Evolutionary conservation across 2,113 vertebrate species (phyloP).

Genomic region (Aegithalos caudatus): DNA sequence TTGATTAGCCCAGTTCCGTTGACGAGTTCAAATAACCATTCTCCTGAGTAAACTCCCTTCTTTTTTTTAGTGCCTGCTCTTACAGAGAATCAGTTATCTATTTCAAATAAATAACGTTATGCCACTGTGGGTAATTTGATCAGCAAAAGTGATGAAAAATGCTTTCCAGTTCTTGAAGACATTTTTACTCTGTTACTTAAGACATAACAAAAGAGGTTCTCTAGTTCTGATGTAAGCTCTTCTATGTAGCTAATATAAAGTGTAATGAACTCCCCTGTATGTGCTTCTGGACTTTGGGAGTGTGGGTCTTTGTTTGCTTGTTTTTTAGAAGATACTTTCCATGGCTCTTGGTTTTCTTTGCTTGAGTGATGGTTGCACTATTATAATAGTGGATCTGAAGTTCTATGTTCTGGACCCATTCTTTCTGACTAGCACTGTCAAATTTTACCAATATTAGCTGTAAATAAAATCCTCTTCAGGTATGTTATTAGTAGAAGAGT

Average conservation of each 20-base stretch:
- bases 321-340: not conserved
- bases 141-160: not conserved
- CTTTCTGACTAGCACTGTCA: not conserved
- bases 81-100: not conserved
- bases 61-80: not conserved
- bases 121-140: not conserved
- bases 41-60: not conserved
- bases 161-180: not conserved
- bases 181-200: not conserved
- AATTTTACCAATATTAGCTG: not conserved
- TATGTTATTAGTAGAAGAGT: not conserved
- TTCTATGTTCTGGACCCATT: accelerated
- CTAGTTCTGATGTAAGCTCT: not conserved
- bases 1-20: conserved; percentile 12
- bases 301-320: not conserved
- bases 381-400: not conserved
- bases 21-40: not conserved
- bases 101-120: not conserved
- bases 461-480: not conserved
- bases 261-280: not conserved
- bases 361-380: not conserved
- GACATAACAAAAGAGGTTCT: not conserved
- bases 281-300: not conserved
- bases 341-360: not conserved
- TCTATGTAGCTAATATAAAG: not conserved